Evolutionary conservation across 92 coral and sea anemone genomes (phyloP), one percentile per base, ranked within the genome.

Genomic region (Siderastrea siderea): DNA sequence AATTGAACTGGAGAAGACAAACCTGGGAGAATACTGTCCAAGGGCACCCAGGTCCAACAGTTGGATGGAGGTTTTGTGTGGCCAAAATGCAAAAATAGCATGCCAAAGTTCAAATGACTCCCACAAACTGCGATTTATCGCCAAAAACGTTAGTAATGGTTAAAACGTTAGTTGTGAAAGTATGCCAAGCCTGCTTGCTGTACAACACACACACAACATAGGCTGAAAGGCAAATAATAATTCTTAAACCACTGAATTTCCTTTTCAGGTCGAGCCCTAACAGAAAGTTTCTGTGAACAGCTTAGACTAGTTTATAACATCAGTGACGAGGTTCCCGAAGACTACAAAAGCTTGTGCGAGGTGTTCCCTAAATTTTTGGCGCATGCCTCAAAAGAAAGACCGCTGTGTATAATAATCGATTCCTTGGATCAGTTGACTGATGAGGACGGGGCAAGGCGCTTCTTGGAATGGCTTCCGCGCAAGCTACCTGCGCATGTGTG

Each of bases 381-480:
- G 51, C 88, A 87, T 45, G 91, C 94, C 6, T 62, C 91, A 0
- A 80, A 83, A 71, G 86, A 91, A 10, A 45, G 71, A 57, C 94
- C 93, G 66, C 89, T 91, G 86, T 91, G 86, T 83, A 91, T 91
- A 53, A 74, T 91, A 63, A 91, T 91, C 14, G 94, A 91, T 82
- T 91, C 94, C 16, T 80, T 91, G 47, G 94, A 91, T 71, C 94
- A 91, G 75, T 90, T 91, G 88, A 91, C 94, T 7, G 94, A 91
- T 54, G 91, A 87, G 60, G 81, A 91, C 86, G 89, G 84, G 19
- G 94, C 94, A 19, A 80, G 90, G 83, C 84, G 90, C 60, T 86
- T 86, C 69, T 59, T 91, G 62, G 91, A 91, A 85, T 91, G 94
- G 94, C 86, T 91, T 70, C 94, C 94, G 77, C 89, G 94, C 61